Evolutionary conservation across 2,797 vertebrate genomes (phyloP).

Genomic region (Harpagifer antarcticus): DNA sequence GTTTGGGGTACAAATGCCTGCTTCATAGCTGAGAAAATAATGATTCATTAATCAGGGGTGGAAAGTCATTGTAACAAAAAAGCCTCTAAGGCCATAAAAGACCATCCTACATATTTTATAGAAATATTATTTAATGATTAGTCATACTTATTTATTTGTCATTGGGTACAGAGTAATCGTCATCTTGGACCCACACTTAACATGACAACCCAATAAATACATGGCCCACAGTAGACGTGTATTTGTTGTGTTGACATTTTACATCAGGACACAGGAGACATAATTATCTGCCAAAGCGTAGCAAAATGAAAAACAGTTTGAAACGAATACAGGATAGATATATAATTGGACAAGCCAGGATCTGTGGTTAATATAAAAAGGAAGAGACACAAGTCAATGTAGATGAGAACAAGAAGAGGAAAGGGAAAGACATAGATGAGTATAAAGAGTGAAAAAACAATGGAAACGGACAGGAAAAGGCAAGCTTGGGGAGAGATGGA

Average conservation of each 20-base stretch:
- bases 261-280: conserved; percentile 36
- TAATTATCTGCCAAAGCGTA: conserved; percentile 45
- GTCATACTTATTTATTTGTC: conserved; percentile 6
- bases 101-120: neutral
- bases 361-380: conserved; percentile 15
- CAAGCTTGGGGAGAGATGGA: conserved; percentile 12
- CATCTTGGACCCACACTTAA: conserved; percentile 4
- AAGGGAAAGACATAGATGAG: conserved; percentile 1
- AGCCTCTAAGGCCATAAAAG: neutral
- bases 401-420: conserved; percentile 15
- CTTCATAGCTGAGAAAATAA: conserved; percentile 1
- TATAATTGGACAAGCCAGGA: conserved; percentile 17
- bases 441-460: conserved; percentile 7
- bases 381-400: conserved; percentile 22
- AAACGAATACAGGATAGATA: conserved; percentile 11
- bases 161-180: neutral
- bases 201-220: conserved; percentile 24
- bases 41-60: neutral
- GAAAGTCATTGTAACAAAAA: conserved; percentile 1
- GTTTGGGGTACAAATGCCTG: neutral
- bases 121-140: neutral
- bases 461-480: conserved; percentile 31
- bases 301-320: conserved; percentile 9
- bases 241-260: conserved; percentile 46
- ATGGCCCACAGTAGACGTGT: conserved; percentile 18